These are phyloP conservation scores for Sternotherus odoratus DNA, from an alignment of 2,797 vertebrate species.

Conservation along the genomic window DNA sequence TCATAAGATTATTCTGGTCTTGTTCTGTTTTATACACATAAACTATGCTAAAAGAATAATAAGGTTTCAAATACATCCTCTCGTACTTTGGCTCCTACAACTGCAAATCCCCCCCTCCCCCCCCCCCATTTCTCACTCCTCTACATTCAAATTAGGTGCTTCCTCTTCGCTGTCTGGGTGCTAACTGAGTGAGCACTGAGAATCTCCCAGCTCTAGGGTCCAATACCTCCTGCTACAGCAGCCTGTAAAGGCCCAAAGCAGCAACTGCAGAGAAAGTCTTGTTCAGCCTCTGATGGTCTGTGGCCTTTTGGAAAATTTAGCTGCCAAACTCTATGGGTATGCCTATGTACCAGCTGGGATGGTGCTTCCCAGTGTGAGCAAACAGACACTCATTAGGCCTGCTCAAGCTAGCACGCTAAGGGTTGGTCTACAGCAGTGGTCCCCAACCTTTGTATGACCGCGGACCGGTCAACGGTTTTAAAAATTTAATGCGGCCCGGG, in stretches of 20 bases:
- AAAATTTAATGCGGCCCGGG: too few relatives aligned
- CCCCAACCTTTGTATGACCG: too few relatives aligned
- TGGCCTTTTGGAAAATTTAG: background rate
- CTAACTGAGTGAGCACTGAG: background rate
- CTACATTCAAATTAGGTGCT: background rate
- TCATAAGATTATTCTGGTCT: background rate
- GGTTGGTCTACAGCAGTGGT: too few relatives aligned
- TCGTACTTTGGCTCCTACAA: background rate
- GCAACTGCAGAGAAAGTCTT: background rate
- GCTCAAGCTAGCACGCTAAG: background rate
- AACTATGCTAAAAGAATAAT: background rate
- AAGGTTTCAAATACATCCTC: rapidly evolving
- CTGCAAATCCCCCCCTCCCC: rapidly evolving
- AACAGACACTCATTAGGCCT: background rate
- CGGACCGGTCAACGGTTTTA: too few relatives aligned
- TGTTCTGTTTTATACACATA: background rate
- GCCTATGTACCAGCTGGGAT: background rate
- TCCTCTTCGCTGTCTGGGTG: background rate
- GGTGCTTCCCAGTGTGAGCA: background rate
- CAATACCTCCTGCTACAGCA: background rate
- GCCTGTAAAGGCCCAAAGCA: background rate
- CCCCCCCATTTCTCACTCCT: background rate
- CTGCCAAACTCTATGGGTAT: background rate
- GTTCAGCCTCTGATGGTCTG: background rate
- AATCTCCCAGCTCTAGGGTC: background rate